Evolutionary conservation across 2,888 invertebrate species (phyloP), one percentile per base, ranked within the genome.

Genomic region (Aradus depressus): DNA sequence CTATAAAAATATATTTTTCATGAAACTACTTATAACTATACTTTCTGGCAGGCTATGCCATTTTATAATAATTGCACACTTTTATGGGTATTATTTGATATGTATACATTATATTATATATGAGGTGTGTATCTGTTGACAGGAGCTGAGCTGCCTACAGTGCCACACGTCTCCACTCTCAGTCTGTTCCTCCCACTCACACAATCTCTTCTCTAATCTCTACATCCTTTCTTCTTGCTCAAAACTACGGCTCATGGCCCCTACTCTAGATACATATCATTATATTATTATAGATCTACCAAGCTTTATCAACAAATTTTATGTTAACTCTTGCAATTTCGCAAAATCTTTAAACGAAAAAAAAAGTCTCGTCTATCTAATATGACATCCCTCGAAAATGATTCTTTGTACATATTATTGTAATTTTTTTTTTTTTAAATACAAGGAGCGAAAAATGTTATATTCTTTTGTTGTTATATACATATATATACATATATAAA

Each of bases 381-480:
- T 47, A 38, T 47, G 47, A 47, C 12, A n/a, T 47, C 35, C 47
- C 38, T 47, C 47, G 38, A 47, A 47, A 38, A 38, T 37, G 37
- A 47, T 47, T 47, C n/a, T n/a, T 47, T 47, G 47, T 47, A 47
- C 35, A 47, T 47, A 47, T 38, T 47, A 47, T 47, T 47, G 47
- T 47, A 47, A n/a, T n/a, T n/a, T n/a, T n/a, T n/a, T n/a, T n/a
- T n/a, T n/a, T 38, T 47, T 47, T 47, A 47, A 51, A 45, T 41
- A 23, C 44, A 45, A 49, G 41, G 47, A 52, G 44, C 39, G 47
- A 18, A 48, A 52, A 52, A 55, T 52, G 52, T 52, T 52, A 55
- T 52, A 52, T 55, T 52, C 50, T 52, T 52, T 52, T 55, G 55
- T 52, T 52, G 52, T 55, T 55, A 54, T 49, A 51, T 51, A 51